phyloP scores from a whole-genome alignment of 2,797 vertebrate genomes.

The Threskiornis aethiopicus region DNA sequence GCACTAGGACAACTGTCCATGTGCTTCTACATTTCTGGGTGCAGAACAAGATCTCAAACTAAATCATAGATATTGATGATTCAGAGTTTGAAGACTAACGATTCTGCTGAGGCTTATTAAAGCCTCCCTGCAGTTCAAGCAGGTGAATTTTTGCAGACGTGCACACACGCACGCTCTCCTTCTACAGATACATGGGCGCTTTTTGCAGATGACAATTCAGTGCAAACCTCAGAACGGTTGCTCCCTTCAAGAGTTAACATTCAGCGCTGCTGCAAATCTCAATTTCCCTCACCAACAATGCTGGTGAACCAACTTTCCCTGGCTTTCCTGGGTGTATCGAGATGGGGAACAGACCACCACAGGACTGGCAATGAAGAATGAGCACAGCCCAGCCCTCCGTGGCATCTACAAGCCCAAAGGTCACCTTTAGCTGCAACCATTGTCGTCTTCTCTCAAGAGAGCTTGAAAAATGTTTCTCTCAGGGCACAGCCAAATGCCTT shows the following conservation, averaged over 20 bases:
- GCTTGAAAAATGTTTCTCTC: background rate
- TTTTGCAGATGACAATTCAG: background rate
- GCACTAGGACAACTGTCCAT: background rate
- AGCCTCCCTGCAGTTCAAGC: background rate
- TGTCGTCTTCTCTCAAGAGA: background rate
- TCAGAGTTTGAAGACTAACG: background rate
- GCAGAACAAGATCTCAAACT: background rate
- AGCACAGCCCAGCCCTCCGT: background rate
- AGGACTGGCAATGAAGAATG: background rate
- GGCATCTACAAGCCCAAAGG: background rate
- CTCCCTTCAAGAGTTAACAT: background rate
- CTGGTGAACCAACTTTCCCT: background rate
- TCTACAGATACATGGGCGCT: background rate
- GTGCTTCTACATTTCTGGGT: background rate
- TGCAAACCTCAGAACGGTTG: background rate
- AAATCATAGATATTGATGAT: background rate
- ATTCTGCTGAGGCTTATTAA: background rate
- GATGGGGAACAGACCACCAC: background rate
- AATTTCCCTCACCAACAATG: background rate
- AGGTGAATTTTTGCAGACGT: background rate
- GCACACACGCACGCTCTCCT: fast-evolving
- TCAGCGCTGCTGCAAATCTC: background rate
- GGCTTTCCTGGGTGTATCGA: background rate
- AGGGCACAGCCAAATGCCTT: background rate
- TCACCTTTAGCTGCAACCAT: background rate